Evolutionary conservation across 2,113 vertebrate species (phyloP).

Genomic region (Formicarius rufipectus): DNA sequence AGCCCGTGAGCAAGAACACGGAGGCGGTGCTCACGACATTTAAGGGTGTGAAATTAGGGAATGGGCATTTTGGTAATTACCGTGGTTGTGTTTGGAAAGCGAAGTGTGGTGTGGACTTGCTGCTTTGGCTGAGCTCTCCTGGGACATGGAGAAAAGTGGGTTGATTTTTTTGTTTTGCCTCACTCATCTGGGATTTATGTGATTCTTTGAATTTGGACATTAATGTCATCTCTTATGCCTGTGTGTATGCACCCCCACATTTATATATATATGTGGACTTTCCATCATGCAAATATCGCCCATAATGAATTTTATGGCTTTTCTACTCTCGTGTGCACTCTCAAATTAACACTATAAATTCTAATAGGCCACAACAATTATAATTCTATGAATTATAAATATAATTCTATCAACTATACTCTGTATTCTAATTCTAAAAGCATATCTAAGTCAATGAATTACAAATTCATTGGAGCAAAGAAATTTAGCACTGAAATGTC

Average conservation of each 20-base stretch:
- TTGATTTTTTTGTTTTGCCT: not conserved
- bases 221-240: not conserved
- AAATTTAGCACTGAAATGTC: not conserved
- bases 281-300: not conserved
- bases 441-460: too few relatives aligned
- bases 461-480: not conserved
- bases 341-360: not conserved
- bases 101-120: not conserved
- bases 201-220: not conserved
- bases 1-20: not conserved
- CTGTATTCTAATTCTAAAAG: too few relatives aligned
- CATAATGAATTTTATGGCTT: not conserved
- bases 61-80: not conserved
- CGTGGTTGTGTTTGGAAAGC: not conserved
- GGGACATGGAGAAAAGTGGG: not conserved
- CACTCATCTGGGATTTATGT: not conserved
- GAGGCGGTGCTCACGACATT: conserved; percentile 35
- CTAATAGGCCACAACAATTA: not conserved
- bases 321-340: not conserved
- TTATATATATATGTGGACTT: not conserved
- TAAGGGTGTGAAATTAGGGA: not conserved
- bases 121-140: not conserved
- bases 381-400: not conserved
- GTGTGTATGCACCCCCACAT: rapidly evolving
- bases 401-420: not conserved